Conservation (phyloP, 2,113 vertebrate genomes). For the Phaethon lepturus region DNA sequence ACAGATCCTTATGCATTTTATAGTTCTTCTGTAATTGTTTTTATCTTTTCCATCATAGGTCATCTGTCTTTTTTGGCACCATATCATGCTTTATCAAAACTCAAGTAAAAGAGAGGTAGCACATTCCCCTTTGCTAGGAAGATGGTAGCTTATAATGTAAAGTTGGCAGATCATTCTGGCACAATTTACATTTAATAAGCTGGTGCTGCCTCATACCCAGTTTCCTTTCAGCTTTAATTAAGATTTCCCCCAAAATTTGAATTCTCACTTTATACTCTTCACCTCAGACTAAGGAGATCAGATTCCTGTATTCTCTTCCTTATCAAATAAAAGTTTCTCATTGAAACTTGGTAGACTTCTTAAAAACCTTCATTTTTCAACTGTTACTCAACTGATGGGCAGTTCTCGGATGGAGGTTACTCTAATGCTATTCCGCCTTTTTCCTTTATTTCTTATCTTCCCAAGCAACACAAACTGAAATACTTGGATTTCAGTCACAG, state of each 20-base stretch:
- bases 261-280: background rate
- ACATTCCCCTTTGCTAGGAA: background rate
- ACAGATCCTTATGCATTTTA: background rate
- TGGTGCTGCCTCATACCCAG: background rate
- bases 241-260: background rate
- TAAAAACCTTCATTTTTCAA: background rate
- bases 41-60: background rate
- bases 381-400: background rate
- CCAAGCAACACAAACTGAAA: background rate
- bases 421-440: background rate
- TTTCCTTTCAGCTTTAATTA: background rate
- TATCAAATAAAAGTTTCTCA: background rate
- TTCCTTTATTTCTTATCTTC: background rate
- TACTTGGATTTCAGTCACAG: background rate
- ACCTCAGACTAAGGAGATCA: background rate
- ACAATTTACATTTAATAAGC: background rate
- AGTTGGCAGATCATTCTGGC: background rate
- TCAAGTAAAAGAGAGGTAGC: background rate
- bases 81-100: background rate
- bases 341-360: background rate
- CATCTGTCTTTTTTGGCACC: background rate
- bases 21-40: background rate
- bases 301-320: background rate
- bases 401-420: background rate
- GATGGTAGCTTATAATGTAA: background rate